phyloP scores from a whole-genome alignment of 2,888 invertebrate species.

The Dicyrtoma fusca region DNA sequence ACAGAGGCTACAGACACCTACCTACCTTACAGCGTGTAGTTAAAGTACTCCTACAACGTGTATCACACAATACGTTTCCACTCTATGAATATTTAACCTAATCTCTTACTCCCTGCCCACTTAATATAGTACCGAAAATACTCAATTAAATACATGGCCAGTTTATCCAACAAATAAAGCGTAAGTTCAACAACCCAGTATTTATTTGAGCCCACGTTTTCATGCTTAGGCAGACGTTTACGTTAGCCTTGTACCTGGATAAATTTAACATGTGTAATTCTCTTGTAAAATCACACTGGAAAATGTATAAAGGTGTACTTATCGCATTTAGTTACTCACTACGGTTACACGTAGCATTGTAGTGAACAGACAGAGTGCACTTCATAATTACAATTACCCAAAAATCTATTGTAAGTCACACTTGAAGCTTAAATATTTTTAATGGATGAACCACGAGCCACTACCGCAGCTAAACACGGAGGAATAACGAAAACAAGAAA shows the following conservation, averaged over 20 bases:
- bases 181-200: no score
- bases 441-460: constrained; percentile 4
- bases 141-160: no score
- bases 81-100: constrained; percentile 16
- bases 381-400: constrained; percentile 4
- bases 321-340: constrained; percentile 21
- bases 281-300: constrained; percentile 18
- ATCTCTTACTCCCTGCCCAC: constrained; percentile 14
- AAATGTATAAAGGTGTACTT: constrained; percentile 6
- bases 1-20: background rate
- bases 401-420: constrained; percentile 7
- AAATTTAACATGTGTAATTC: constrained; percentile 19
- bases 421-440: constrained; percentile 10
- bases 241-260: background rate
- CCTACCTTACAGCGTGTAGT: background rate
- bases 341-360: background rate
- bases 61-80: background rate
- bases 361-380: background rate
- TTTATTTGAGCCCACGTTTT: no score
- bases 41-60: no score
- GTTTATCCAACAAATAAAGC: no score
- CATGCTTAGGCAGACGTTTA: background rate
- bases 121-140: background rate
- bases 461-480: background rate
- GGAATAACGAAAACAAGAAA: background rate